Conservation (phyloP, 2,888 invertebrate species). For the Zaprionus obscuricornis region DNA sequence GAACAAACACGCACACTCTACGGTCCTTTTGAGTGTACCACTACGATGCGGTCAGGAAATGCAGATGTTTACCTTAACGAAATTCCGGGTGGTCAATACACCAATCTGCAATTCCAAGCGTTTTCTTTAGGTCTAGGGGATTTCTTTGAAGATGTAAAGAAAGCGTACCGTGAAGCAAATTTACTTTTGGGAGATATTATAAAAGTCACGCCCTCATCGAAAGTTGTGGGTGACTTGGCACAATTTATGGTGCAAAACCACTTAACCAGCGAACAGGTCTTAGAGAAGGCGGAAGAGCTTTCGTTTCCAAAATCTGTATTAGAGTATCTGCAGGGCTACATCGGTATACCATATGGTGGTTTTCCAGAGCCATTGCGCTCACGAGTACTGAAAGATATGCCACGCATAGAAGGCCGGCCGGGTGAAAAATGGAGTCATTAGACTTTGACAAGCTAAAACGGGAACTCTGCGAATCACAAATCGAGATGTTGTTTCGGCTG, state of each 20-base stretch:
- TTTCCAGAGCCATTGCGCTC: constrained; percentile 99
- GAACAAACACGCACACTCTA: constrained; percentile 98
- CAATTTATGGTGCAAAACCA: constrained; percentile 99
- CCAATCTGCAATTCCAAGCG: constrained; percentile 99
- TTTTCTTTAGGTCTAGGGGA: constrained; percentile 97
- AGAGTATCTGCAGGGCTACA: constrained; percentile 97
- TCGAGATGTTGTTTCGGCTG: constrained; percentile 97
- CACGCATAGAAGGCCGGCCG: constrained; percentile 94
- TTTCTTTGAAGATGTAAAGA: constrained; percentile 98
- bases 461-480: constrained; percentile 91
- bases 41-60: constrained; percentile 99
- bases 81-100: constrained; percentile 99
- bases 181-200: constrained; percentile 97
- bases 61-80: constrained; percentile 99
- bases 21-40: constrained; percentile 98
- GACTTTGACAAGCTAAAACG: constrained; percentile 92
- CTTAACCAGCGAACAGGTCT: constrained; percentile 91
- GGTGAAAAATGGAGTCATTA: constrained; percentile 91
- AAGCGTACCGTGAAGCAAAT: constrained; percentile 97
- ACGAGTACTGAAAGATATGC: constrained; percentile 89
- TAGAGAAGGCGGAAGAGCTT: constrained; percentile 95
- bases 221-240: constrained; percentile 99
- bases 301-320: constrained; percentile 99
- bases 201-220: constrained; percentile 99
- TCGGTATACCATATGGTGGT: constrained; percentile 97